Percentiles rank a stretch among this genome's conserved stretches.
phyloP scores from a whole-genome alignment of 1,140 invertebrate genomes.

The Diorhabda elongata region DNA sequence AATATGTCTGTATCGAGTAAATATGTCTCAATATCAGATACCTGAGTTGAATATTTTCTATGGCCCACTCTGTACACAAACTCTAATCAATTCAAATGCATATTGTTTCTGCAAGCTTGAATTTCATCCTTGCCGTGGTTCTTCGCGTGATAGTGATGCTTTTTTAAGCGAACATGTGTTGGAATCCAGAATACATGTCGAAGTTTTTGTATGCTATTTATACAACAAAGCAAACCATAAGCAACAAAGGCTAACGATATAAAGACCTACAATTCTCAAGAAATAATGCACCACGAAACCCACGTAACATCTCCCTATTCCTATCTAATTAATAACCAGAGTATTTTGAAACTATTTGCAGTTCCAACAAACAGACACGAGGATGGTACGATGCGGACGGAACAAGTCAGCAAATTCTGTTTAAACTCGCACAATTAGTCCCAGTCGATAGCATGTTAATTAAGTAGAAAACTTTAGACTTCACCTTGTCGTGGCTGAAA shows the following conservation, averaged over 20 bases:
- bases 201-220: neutral
- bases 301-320: neutral
- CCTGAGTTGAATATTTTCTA: too few species aligned
- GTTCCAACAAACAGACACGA: constrained; percentile 23
- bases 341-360: constrained; percentile 21
- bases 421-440: constrained; percentile 20
- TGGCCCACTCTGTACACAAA: too few species aligned
- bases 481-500: constrained; percentile 29
- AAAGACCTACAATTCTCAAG: neutral
- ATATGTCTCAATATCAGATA: too few species aligned
- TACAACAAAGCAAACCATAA: neutral
- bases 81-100: too few species aligned
- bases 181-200: too few species aligned
- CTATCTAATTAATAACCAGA: constrained; percentile 19
- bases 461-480: constrained; percentile 27
- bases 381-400: constrained; percentile 30
- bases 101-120: too few species aligned
- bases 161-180: too few species aligned
- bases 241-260: neutral
- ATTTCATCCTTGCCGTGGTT: too few species aligned
- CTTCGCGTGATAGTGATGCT: too few species aligned
- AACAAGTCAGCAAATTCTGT: constrained; percentile 11
- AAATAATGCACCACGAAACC: neutral
- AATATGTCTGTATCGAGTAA: too few species aligned
- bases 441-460: constrained; percentile 32